Evolutionary conservation across 2,797 vertebrate genomes (phyloP).

Genomic region (Adrianichthys oophorus): DNA sequence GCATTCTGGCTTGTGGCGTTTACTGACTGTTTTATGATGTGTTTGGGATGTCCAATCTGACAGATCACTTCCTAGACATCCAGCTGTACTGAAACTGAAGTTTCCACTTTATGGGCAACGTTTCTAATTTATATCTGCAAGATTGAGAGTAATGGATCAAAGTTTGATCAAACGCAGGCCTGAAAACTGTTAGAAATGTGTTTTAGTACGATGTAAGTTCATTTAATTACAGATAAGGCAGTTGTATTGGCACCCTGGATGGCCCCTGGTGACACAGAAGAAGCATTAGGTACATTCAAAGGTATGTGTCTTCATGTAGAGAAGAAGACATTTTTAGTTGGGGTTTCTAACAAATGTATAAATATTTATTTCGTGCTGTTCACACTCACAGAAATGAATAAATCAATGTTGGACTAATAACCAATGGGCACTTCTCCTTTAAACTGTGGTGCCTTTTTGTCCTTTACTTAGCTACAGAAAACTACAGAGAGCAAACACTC

Average conservation of each 20-base stretch:
- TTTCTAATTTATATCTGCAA: too few species aligned
- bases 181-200: too few species aligned
- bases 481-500: constrained; percentile 47
- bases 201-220: too few species aligned
- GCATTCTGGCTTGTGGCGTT: too few species aligned
- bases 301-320: constrained; percentile 8
- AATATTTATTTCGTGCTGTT: constrained; percentile 30
- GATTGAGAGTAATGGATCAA: too few species aligned
- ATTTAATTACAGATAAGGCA: too few species aligned
- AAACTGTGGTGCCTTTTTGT: constrained; percentile 46
- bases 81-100: too few species aligned
- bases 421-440: constrained; percentile 25
- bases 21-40: not conserved
- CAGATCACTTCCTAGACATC: not conserved
- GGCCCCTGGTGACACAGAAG: not conserved
- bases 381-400: constrained; percentile 38
- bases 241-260: not conserved
- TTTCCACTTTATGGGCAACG: too few species aligned
- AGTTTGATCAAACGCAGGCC: too few species aligned
- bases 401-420: constrained; percentile 33
- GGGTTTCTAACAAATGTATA: constrained; percentile 17
- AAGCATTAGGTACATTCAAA: constrained; percentile 6
- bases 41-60: not conserved
- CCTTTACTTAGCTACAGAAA: constrained; percentile 45
- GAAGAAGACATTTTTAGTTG: constrained; percentile 25